These are phyloP conservation scores for Melipona beecheii DNA, from an alignment of 2,888 invertebrate species.

Conservation along the genomic window DNA sequence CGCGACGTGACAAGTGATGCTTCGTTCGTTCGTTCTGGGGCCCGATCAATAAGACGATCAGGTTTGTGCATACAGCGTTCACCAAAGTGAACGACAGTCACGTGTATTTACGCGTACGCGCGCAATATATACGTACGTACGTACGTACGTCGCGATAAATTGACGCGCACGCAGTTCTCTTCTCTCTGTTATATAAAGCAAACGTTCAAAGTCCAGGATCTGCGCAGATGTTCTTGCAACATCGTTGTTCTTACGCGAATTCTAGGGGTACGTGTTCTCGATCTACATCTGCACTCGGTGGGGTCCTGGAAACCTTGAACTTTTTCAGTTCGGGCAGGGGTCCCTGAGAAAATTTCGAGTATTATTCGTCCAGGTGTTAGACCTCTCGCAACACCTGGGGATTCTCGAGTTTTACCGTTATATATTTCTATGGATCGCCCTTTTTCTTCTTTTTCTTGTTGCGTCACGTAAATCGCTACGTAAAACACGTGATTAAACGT, in stretches of 20 bases:
- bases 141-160: neutral
- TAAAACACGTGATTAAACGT: conserved; percentile 16
- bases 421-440: conserved; percentile 48
- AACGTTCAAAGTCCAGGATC: conserved; percentile 1
- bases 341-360: conserved; percentile 66
- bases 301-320: conserved; percentile 62
- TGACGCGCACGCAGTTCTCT: conserved; percentile 2
- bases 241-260: conserved; percentile 46
- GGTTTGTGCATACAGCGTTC: conserved; percentile 25
- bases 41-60: conserved; percentile 34
- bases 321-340: conserved; percentile 46
- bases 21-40: neutral
- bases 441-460: conserved; percentile 14
- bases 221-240: conserved; percentile 58
- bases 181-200: conserved; percentile 18
- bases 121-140: conserved; percentile 5
- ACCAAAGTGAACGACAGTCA: neutral
- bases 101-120: neutral
- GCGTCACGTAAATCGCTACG: conserved; percentile 41
- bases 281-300: conserved; percentile 63
- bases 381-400: conserved; percentile 59
- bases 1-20: conserved; percentile 31
- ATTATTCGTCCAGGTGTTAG: conserved; percentile 60
- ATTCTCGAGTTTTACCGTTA: conserved; percentile 64
- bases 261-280: conserved; percentile 38